A percentile compares a stretch with the other conserved stretches of the same genome.
Conservation (phyloP, 2,888 invertebrate species). For the Morinoia aosen region DNA sequence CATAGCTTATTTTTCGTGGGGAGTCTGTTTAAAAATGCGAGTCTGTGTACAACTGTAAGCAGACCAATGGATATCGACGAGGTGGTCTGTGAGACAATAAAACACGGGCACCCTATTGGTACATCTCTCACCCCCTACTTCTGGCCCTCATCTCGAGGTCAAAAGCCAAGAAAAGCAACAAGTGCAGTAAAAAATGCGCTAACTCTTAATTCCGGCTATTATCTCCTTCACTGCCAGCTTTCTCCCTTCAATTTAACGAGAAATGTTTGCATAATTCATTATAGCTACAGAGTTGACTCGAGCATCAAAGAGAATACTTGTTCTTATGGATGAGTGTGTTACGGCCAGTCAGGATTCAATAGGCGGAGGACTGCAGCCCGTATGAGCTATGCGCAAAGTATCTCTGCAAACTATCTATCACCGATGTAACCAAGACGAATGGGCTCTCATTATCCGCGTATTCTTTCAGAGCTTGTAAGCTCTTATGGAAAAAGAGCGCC, state of each 20-base stretch:
- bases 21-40: not conserved
- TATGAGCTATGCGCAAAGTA: conserved; percentile 6
- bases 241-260: conserved; percentile 12
- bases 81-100: not conserved
- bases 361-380: conserved; percentile 2
- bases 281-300: not conserved
- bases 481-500: conserved; percentile 47
- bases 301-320: not conserved
- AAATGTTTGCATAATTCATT: conserved; percentile 17
- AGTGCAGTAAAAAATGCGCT: not conserved
- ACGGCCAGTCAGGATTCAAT: not conserved
- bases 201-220: not conserved
- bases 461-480: conserved; percentile 47
- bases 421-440: conserved; percentile 47
- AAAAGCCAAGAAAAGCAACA: not conserved
- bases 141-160: not conserved
- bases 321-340: conserved; percentile 5
- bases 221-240: not conserved
- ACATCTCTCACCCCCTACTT: not conserved
- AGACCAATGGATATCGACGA: not conserved
- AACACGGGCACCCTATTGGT: not conserved
- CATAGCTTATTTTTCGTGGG: not conserved
- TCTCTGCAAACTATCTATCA: conserved; percentile 52
- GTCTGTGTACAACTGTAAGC: not conserved
- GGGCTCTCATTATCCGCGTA: conserved; percentile 43